phyloP scores from a whole-genome alignment of 1,140 invertebrate species.

The Diprion similis region DNA sequence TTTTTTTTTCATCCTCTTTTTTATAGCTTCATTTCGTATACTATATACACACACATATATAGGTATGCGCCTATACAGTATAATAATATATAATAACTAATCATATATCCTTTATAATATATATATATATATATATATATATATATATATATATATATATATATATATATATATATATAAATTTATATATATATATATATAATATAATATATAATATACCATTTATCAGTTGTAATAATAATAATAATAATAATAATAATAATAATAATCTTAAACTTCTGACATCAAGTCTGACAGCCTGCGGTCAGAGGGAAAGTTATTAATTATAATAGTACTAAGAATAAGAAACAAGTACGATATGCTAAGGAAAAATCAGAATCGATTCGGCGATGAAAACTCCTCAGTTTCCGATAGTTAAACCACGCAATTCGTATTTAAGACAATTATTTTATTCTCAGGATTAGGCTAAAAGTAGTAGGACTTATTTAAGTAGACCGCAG shows the following conservation, averaged over 20 bases:
- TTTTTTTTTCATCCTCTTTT: conserved; percentile 25
- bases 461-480: too few species aligned
- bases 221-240: background rate
- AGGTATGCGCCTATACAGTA: background rate
- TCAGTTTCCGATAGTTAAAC: too few species aligned
- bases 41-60: background rate
- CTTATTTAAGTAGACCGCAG: background rate
- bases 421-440: too few species aligned
- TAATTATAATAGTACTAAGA: too few species aligned
- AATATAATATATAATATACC: background rate
- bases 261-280: background rate
- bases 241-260: background rate
- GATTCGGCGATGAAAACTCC: too few species aligned
- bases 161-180: background rate
- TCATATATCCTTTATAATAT: background rate
- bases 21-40: conserved; percentile 17
- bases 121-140: conserved; percentile 8
- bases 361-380: too few species aligned
- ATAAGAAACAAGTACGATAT: too few species aligned
- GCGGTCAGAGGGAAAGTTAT: background rate
- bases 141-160: conserved; percentile 8
- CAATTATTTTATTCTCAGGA: too few species aligned
- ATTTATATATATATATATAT: background rate
- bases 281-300: background rate
- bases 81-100: background rate